A percentile compares a stretch with the other conserved stretches of the same genome.
phyloP scores from a whole-genome alignment of 2,888 invertebrate genomes.

The Nebria salina region DNA sequence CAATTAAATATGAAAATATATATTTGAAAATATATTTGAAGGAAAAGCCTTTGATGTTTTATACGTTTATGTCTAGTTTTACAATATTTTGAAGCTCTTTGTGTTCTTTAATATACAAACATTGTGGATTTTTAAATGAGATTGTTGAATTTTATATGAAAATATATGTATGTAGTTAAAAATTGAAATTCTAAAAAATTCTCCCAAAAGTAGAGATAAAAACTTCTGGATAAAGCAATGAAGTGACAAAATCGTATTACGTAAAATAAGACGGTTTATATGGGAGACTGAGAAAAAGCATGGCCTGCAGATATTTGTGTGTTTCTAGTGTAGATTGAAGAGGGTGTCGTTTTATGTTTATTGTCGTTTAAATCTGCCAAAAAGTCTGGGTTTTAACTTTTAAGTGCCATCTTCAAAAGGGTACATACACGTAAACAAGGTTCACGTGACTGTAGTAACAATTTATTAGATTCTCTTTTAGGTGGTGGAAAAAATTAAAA shows the following conservation, averaged over 20 bases:
- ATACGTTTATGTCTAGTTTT: not conserved
- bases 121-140: not conserved
- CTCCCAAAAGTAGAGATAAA: slow-evolving; percentile 21
- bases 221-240: slow-evolving; percentile 35
- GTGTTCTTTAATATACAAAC: slow-evolving; percentile 15
- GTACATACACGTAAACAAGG: not conserved
- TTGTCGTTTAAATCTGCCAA: not conserved
- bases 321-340: not conserved
- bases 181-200: not conserved
- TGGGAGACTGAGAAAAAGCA: slow-evolving; percentile 20
- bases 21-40: not conserved
- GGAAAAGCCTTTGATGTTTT: slow-evolving; percentile 21
- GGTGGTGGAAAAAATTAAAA: not conserved
- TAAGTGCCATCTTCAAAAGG: not conserved
- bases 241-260: slow-evolving; percentile 43
- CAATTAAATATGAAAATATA: not conserved
- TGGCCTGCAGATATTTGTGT: slow-evolving; percentile 20
- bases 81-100: slow-evolving; percentile 6
- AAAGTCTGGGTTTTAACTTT: not conserved
- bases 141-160: not conserved
- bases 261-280: slow-evolving; percentile 36
- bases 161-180: not conserved
- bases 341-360: not conserved
- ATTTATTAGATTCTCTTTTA: not conserved
- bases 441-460: not conserved